Evolutionary conservation across 1,140 invertebrate genomes (phyloP).

Genomic region (Pristionchus pacificus): DNA sequence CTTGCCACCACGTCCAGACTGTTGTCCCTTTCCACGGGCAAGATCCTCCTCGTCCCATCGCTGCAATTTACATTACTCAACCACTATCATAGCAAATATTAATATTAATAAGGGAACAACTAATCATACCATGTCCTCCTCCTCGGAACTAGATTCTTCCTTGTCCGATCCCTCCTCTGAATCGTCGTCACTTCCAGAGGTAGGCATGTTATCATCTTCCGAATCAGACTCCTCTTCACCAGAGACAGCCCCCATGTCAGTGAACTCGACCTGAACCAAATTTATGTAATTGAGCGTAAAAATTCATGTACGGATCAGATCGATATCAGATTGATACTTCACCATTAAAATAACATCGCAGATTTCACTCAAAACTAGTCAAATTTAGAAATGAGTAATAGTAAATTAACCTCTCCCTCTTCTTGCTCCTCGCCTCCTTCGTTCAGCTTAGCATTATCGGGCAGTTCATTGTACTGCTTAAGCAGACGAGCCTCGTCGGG

Average conservation of each 20-base stretch:
- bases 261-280: slow-evolving; percentile 10
- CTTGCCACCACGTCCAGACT: slow-evolving; percentile 21
- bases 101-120: not conserved
- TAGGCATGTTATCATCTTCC: slow-evolving; percentile 18
- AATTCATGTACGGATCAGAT: too few species aligned
- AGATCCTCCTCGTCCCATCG: slow-evolving; percentile 24
- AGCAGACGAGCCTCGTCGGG: slow-evolving; percentile 97
- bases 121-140: slow-evolving; percentile 11
- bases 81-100: slow-evolving; percentile 17
- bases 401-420: slow-evolving; percentile 55
- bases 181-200: slow-evolving; percentile 17
- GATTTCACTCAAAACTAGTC: too few species aligned
- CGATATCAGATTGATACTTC: not conserved
- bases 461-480: slow-evolving; percentile 97
- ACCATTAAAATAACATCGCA: too few species aligned
- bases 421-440: slow-evolving; percentile 53
- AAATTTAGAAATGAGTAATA: too few species aligned
- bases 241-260: slow-evolving; percentile 9
- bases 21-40: slow-evolving; percentile 22
- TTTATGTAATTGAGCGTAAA: slow-evolving; percentile 27
- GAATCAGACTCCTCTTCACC: slow-evolving; percentile 41
- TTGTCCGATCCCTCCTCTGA: slow-evolving; percentile 22
- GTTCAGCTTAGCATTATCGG: slow-evolving; percentile 69
- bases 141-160: slow-evolving; percentile 5
- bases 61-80: slow-evolving; percentile 9